Base-by-base conservation (phyloP, 2,113 vertebrate species). In the Cyanoderma ruficeps region DNA sequence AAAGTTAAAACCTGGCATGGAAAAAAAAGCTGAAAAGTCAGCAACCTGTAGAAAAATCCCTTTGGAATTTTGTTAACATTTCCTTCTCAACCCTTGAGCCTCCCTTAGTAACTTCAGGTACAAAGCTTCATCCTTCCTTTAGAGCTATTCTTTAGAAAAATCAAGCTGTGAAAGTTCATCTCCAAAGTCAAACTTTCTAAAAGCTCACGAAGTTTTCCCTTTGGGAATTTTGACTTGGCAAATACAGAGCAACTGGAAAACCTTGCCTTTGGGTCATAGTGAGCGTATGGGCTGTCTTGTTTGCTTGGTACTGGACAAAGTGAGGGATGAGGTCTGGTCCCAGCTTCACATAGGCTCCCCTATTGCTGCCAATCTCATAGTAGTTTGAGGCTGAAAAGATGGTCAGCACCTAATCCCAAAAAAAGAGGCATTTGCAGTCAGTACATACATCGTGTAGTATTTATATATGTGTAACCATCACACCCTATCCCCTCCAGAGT, bases 321-420 rank as follows among this genome's bases (percentile, higher is more conserved):
- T 99, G 99, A 3, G 99, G 99, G 9, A 97, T 90, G 64, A 99
- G 97, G 92, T 99, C 98, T 0, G 98, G 98, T 42, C 99, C 99
- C 96, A 99, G 96, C 87, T 98, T 98, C 91, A 99, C 98, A 10
- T 99, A 99, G 63, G 99, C 99, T 56, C 99, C 99, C 97, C 99
- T 98, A 96, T 99, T 99, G 79, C 99, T 99, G 97, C 99, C 99
- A 77, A 98, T 97, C 86, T 99, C 98, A 0, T 99, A 99, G 96
- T 99, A 99, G 97, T 99, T 99, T 12, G 99, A 99, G n/a, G 99
- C 99, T 57, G 99, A 99, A 97, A 99, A 99, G 93, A 99, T 98
- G 31, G 99, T 99, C 95, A 99, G 95, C 57, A 99, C 99, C 99
- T 99, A 96, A 60, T 76, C 9, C 17, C 74, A 50, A 95, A 93